Percentiles rank a stretch among this genome's conserved stretches.
Conservation (phyloP, 2,888 invertebrate species). For the Apodemia duryi region DNA sequence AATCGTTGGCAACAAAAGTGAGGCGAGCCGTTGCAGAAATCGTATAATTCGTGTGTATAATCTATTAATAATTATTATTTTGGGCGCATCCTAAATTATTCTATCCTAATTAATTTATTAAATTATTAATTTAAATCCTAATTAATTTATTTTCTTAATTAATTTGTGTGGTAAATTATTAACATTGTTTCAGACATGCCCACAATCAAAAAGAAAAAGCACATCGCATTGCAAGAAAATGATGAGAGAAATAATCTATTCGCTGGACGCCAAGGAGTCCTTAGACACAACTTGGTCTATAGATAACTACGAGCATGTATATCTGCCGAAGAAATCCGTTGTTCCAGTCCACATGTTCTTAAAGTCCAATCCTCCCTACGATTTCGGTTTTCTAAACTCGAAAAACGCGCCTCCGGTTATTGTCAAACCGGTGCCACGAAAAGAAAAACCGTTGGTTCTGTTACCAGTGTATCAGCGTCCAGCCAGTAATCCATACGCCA, state of each 20-base stretch:
- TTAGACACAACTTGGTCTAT: constrained; percentile 37
- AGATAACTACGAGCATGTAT: constrained; percentile 44
- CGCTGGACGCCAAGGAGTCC: constrained; percentile 29
- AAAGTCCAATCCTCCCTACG: constrained; percentile 37
- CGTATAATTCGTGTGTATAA: no score
- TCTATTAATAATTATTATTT: no score
- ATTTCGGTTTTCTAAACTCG: constrained; percentile 47
- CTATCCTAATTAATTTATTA: no score
- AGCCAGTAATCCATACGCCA: constrained; percentile 27
- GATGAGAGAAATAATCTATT: constrained; percentile 43
- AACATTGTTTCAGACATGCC: constrained; percentile 54
- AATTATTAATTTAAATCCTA: no score
- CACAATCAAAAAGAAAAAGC: constrained; percentile 44
- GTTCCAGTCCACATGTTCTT: constrained; percentile 9
- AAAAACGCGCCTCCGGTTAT: constrained; percentile 44
- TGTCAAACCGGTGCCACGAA: constrained; percentile 45
- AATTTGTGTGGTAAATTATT: no score
- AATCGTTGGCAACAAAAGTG: no score
- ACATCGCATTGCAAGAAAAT: constrained; percentile 46
- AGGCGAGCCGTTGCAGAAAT: no score
- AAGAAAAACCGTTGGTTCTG: constrained; percentile 41
- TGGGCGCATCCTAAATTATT: no score
- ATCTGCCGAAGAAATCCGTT: constrained; percentile 30
- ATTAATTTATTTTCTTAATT: no score
- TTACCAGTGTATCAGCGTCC: constrained; percentile 51